These are phyloP conservation scores for Lasioglossum vierecki DNA, from an alignment of 2,888 invertebrate genomes.

Conservation along the genomic window DNA sequence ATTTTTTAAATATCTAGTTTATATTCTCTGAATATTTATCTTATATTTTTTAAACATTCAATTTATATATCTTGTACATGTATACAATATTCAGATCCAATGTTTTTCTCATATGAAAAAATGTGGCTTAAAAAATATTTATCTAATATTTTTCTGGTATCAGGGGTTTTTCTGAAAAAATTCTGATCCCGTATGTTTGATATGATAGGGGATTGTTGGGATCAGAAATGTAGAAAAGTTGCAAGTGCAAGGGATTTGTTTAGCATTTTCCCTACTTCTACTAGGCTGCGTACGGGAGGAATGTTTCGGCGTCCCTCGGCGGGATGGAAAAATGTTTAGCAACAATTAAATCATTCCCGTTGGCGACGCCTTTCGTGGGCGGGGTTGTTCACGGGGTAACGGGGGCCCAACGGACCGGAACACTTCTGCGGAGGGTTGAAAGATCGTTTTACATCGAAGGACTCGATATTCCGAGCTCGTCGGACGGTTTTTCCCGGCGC, in stretches of 20 bases:
- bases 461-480: constrained; percentile 73
- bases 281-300: neutral
- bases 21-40: no score
- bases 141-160: no score
- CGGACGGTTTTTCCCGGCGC: constrained; percentile 67
- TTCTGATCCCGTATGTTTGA: no score
- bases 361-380: neutral
- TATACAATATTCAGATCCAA: no score
- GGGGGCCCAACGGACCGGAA: constrained; percentile 38
- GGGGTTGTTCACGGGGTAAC: neutral
- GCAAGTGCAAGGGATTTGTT: no score
- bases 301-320: neutral
- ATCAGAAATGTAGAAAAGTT: neutral
- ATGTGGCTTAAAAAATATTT: no score
- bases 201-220: no score
- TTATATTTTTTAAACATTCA: no score
- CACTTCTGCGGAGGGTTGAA: constrained; percentile 40
- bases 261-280: neutral
- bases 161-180: no score
- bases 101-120: no score
- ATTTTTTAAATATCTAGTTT: no score
- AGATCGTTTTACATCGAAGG: constrained; percentile 64
- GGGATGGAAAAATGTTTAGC: neutral
- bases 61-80: no score
- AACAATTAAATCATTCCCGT: constrained; percentile 26